Evolutionary conservation across 2,888 invertebrate genomes (phyloP), one percentile per base, ranked within the genome.

Genomic region (Lobophora halterata): DNA sequence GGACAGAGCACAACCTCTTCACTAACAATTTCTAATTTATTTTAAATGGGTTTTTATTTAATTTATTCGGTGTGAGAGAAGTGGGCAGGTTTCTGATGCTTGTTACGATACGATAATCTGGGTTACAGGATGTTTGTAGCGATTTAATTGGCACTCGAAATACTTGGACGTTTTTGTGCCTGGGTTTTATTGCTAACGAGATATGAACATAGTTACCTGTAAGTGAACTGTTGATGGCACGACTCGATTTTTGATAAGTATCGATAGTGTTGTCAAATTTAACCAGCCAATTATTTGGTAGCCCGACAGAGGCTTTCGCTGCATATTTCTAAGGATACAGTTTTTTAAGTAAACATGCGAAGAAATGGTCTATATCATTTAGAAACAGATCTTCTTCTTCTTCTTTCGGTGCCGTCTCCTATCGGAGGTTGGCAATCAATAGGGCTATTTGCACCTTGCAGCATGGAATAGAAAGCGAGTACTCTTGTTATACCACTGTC

Each of bases 41-140:
- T 82, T 81, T 74, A 79, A 77, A 74, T 72, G 71, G 62, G 62
- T 80, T 80, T 81, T 83, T 78, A 79, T 81, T 81, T 82, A 82
- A 85, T 83, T 85, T 81, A 85, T 83, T 80, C 83, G 68, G 73
- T 68, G 79, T 71, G 79, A 80, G 77, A 74, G 78, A 71, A 81
- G 79, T 78, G 74, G 67, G 77, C 75, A 75, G 71, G 79, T 74
- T 69, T 66, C 71, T 67, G 85, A 85, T 85, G 72, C 72, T 72
- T 82, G 85, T 85, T 69, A 65, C 76, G 83, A 85, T 85, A 81
- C 79, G 79, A 83, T 85, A 81, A 86, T 85, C 78, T 83, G 71
- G 68, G 77, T 77, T 85, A 86, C 83, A 86, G 83, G 78, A 74
- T 86, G 86, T 86, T 82, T 74, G 77, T 68, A 67, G 64, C 66